A percentile compares a stretch with the other conserved stretches of the same genome.
Evolutionary conservation across 2,113 vertebrate species (phyloP).

Genomic region (Muntiacus reevesi): DNA sequence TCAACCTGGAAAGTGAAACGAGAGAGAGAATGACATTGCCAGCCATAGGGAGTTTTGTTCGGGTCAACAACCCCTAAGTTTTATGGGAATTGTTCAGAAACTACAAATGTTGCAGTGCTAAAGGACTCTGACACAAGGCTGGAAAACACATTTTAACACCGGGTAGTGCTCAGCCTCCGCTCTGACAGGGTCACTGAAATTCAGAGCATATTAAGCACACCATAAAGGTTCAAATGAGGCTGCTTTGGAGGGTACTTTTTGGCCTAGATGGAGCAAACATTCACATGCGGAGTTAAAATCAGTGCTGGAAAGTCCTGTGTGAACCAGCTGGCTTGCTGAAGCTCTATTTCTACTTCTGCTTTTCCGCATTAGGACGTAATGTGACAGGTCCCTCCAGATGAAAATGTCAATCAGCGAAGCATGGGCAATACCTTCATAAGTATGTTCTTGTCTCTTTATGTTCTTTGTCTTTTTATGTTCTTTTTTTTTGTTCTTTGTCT

Average conservation of each 20-base stretch:
- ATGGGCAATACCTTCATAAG: not conserved
- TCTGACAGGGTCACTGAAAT: not conserved
- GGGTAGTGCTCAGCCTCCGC: not conserved
- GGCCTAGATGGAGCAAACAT: not conserved
- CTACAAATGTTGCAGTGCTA: slow-evolving; percentile 59
- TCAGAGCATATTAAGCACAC: not conserved
- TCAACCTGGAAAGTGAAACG: slow-evolving; percentile 66
- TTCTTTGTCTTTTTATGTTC: not conserved
- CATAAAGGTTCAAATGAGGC: not conserved
- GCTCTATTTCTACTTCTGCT: not conserved
- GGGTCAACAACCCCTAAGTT: slow-evolving; percentile 60
- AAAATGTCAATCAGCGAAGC: not conserved
- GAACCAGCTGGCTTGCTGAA: not conserved
- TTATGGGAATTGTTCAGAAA: slow-evolving; percentile 73
- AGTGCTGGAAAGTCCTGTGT: not conserved
- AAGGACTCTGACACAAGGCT: slow-evolving; percentile 56
- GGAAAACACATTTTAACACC: slow-evolving; percentile 58
- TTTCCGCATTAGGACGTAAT: not conserved
- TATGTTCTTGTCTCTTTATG: not conserved
- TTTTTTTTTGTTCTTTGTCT: not conserved
- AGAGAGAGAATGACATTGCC: slow-evolving; percentile 65
- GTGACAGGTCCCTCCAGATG: not conserved
- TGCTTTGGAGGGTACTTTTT: not conserved
- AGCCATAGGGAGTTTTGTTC: slow-evolving; percentile 60
- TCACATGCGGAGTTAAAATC: not conserved